Evolutionary conservation across 2,888 invertebrate species (phyloP), one percentile per base, ranked within the genome.

Genomic region (Mesoligia furuncula): DNA sequence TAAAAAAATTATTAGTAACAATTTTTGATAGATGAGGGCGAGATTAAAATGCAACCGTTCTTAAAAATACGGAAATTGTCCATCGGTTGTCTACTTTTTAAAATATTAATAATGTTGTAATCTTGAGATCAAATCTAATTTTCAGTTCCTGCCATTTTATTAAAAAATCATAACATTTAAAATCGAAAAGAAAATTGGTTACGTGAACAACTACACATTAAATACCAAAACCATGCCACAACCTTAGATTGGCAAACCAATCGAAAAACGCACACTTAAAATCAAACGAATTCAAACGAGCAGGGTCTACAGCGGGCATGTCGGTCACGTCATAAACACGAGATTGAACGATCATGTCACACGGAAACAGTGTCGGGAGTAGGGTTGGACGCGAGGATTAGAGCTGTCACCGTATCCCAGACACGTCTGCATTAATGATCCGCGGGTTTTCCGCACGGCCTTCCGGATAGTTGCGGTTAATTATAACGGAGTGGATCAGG

Each of bases 261-360:
- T 64, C 62, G 31, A 42, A 76, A 68, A 80, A 76, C 15, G 39
- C 69, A 36, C 20, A 66, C 31, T 62, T 27, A 76, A 86, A 78
- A 79, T 42, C 70, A 70, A 39, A 66, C 69, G 5, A 70, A 17
- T 17, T 45, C 17, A 36, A 81, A 42, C 67, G 59, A 42, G 1
- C 31, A 45, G 36, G 31, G 65, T 48, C 42, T 11, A 64, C 62
- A 31, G 42, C 66, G 45, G 45, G 62, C 74, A 77, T 69, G 51
- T 70, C 27, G 64, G 75, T 82, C 80, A 79, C 77, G 77, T 80
- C 76, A 82, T 87, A 88, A 80, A 84, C 39, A 71, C 75, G 79
- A 80, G 79, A 87, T 88, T 87, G 87, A 88, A 87, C 78, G 87
- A 72, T 83, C 76, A 77, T 83, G 85, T 85, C 71, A 73, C 57